Base-by-base conservation (phyloP, 2,888 invertebrate genomes). In the Diaprepes abbreviatus region DNA sequence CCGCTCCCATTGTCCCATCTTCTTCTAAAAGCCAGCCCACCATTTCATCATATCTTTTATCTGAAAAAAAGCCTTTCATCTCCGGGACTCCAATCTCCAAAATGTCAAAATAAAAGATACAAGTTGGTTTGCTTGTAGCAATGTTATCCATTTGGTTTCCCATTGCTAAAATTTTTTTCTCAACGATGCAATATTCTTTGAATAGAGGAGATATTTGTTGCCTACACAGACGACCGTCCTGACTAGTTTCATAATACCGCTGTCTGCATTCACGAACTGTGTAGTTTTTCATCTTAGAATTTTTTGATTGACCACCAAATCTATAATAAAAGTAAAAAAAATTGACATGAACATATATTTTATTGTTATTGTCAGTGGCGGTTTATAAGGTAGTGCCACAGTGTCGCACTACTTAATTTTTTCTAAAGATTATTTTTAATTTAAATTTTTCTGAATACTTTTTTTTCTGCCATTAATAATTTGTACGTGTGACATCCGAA, bases 1-100 rank as follows among this genome's bases (percentile, higher is more conserved):
- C 24, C 17, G 14, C 17, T n/a, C 36, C 21, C 14, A 62, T 62
- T 33, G 19, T 45, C 4, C 50, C 62, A 62, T 62, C 62, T 24
- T 62, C 62, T 62, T 62, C 62, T 14, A 62, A 36, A 14, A 62
- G 24, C 62, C 62, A 62, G 9, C 48, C 35, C 3, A 62, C 28
- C 10, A 62, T 16, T 7, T 19, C 14, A 9, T 50, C 62, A 14
- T 50, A 16, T 9, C 6, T 21, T 5, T 16, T 4, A 16, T 4
- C 16, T 7, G n/a, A 12, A 14, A 62, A 52, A 9, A 12, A 52
- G 0, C 10, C 10, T 19, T 6, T 21, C 10, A 50, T 31, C 31
- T 45, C 64, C n/a, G 54, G 43, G 4, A 33, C 54, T 2, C 31
- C 54, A 3, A 0, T 19, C 5, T 19, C 54, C 54, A 54, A 19